A percentile compares a stretch with the other conserved stretches of the same genome.
These are phyloP conservation scores for Ptychoptera contaminata DNA, from an alignment of 2,888 invertebrate genomes.

Conservation along the genomic window DNA sequence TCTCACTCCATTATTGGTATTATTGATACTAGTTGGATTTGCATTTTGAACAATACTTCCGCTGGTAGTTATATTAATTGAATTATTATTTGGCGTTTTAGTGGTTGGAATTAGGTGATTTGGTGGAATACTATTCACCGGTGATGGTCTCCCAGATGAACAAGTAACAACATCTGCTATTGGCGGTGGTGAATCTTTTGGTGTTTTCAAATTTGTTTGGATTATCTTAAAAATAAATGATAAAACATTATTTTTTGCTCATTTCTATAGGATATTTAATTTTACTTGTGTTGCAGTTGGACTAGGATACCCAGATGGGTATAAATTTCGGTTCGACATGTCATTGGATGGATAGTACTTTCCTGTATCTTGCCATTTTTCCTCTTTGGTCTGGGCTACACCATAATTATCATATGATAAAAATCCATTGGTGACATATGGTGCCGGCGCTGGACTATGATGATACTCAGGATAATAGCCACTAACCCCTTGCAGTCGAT, in stretches of 20 bases:
- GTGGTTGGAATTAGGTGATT: slow-evolving; percentile 9
- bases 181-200: slow-evolving; percentile 27
- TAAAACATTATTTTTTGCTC: no score
- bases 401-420: slow-evolving; percentile 43
- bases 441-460: slow-evolving; percentile 46
- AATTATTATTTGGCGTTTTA: no score
- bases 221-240: slow-evolving; percentile 4
- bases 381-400: slow-evolving; percentile 30
- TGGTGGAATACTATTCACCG: slow-evolving; percentile 16
- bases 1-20: no score
- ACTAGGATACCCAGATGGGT: slow-evolving; percentile 23
- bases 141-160: slow-evolving; percentile 30
- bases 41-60: no score
- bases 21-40: no score
- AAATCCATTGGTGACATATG: slow-evolving; percentile 69
- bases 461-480: slow-evolving; percentile 66
- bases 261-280: no score
- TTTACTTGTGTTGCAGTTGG: slow-evolving; percentile 22
- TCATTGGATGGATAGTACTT: slow-evolving; percentile 42
- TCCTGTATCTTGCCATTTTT: slow-evolving; percentile 31
- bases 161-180: slow-evolving; percentile 31
- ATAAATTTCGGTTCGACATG: slow-evolving; percentile 16
- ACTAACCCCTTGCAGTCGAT: slow-evolving; percentile 59
- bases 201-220: slow-evolving; percentile 27
- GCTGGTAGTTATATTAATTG: no score